A percentile compares a stretch with the other conserved stretches of the same genome.
phyloP scores from a whole-genome alignment of 2,113 vertebrate species.

The Larimichthys crocea region DNA sequence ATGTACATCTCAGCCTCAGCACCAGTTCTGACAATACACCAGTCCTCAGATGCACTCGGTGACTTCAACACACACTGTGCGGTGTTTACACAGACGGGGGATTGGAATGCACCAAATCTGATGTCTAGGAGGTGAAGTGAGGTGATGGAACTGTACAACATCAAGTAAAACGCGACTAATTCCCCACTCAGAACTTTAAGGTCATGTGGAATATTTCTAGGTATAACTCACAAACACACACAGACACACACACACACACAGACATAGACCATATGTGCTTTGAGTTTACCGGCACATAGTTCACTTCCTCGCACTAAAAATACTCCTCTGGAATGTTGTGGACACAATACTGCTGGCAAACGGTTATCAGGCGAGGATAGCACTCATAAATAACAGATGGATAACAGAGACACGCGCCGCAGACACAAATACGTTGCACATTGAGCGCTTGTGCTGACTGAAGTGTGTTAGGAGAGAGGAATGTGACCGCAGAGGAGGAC shows the following conservation, averaged over 20 bases:
- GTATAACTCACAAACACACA: slow-evolving; percentile 7
- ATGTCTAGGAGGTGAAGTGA: neutral
- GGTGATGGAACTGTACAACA: neutral
- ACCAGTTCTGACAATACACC: neutral
- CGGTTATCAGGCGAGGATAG: neutral
- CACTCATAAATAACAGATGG: slow-evolving; percentile 36
- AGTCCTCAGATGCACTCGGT: slow-evolving; percentile 16
- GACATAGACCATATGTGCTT: slow-evolving; percentile 28
- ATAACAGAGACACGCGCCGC: neutral
- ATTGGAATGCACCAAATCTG: slow-evolving; percentile 14
- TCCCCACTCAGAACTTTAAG: neutral
- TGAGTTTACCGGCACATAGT: slow-evolving; percentile 51
- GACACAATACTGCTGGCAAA: slow-evolving; percentile 3
- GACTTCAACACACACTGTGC: neutral
- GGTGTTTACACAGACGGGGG: neutral
- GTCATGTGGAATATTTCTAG: slow-evolving; percentile 2
- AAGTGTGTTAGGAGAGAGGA: slow-evolving; percentile 1
- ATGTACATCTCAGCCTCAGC: neutral
- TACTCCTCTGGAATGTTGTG: slow-evolving; percentile 67
- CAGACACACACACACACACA: slow-evolving; percentile 1
- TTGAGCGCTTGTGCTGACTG: neutral
- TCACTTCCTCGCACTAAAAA: slow-evolving; percentile 63
- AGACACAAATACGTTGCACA: neutral
- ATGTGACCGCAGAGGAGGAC: neutral
- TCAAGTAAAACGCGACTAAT: slow-evolving; percentile 14